Evolutionary conservation across 2,888 invertebrate genomes (phyloP), one percentile per base, ranked within the genome.

Genomic region (Himalopsyche tibetana): DNA sequence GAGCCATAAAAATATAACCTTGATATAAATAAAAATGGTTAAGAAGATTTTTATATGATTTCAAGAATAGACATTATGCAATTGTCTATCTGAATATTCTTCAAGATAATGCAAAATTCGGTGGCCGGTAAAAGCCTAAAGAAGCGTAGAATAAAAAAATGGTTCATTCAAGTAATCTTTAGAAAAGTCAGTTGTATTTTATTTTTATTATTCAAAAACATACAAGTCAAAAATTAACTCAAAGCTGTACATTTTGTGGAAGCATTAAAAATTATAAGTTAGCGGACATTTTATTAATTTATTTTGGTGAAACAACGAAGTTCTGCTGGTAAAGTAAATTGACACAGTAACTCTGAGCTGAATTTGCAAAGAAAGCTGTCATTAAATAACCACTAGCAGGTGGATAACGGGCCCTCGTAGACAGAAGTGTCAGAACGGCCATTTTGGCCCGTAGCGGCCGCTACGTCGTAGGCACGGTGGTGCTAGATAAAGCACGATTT

Each of bases 401-500:
- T 63, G 63, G n/a, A 63, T 63, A 63, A 63, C 63, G 19, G 3
- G 19, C 19, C 28, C 63, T 63, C 63, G 63, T 63, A 63, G 63
- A 63, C 63, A 28, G 63, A 63, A 63, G 63, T 63, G 63, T 63
- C 63, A 19, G 63, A 63, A 63, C 63, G 63, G 63, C 63, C 63
- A 63, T 63, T 63, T 63, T 63, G 63, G 63, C 63, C 63, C 63
- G 63, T 63, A 63, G 63, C 63, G 63, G 63, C 63, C 63, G 63
- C 28, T 28, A 63, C 63, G 63, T n/a, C 63, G 83, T 69, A 63
- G 69, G 45, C 82, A 69, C 55, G 51, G 79, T 36, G 82, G 36
- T 80, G 80, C 79, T 45, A 85, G 88, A 88, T 88, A 88, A 82
- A 82, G 88, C 88, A 88, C 88, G 88, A 87, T 85, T 87, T 87